Evolutionary conservation across 2,113 vertebrate genomes (phyloP), one percentile per base, ranked within the genome.

Genomic region (Brachyhypopomus gauderio): DNA sequence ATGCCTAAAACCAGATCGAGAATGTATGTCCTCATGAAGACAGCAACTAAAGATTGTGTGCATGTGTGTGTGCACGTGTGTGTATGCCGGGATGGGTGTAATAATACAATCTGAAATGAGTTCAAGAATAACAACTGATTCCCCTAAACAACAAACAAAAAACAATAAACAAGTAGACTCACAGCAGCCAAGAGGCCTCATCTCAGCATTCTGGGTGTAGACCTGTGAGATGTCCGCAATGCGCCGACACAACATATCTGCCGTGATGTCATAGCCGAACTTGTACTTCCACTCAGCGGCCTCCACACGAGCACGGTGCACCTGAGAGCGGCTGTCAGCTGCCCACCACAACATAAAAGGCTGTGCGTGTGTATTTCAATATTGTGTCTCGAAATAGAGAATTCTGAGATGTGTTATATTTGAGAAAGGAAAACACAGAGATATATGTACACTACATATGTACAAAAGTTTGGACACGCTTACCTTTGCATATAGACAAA

Each of bases 171-270:
- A 60, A 19, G 75, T 30, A 6, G 5, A 88, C 93, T 94, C 88
- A 95, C 94, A 93, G 90, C 94, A 95, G 87, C 93, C 94, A 5
- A 95, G 87, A 5, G 94, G 93, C 58, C 94, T 92, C 94, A 95
- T 95, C 79, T 95, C 93, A 0, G 94, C 94, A 0, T 95, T 95
- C 48, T 95, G 94, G 0, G 94, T 95, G 91, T 95, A 94, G 14
- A 95, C 92, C 90, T 95, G 94, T 0, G 92, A 94, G 86, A 95
- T 92, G 60, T 94, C 92, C 0, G 93, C 93, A 85, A 95, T 30
- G 58, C 92, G 87, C 12, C 92, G 92, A 78, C 92, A 93, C 89
- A 95, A 84, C 88, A 89, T 87, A 63, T 94, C 94, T 0, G 89
- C 90, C 0, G 58, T 89, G 89, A 94, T 93, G 84, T 95, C 93